phyloP scores from a whole-genome alignment of 2,797 vertebrate genomes.

The Pipistrellus pygmaeus region DNA sequence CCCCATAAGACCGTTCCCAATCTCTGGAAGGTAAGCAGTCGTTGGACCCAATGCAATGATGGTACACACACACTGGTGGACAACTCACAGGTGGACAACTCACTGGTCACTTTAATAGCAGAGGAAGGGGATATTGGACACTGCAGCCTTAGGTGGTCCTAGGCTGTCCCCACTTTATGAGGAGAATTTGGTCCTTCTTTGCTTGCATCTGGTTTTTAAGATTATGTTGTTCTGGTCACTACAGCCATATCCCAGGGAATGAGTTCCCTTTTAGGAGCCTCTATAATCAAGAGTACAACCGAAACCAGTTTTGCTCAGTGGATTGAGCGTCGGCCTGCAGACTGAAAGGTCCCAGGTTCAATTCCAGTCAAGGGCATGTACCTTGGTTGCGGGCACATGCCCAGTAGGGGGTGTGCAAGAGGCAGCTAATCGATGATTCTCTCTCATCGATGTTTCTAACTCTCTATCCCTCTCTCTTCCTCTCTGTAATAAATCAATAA shows the following conservation, averaged over 20 bases:
- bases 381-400: no score
- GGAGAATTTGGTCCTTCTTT: not conserved
- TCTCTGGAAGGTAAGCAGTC: constrained; percentile 7
- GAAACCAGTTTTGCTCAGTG: no score
- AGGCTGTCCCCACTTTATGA: not conserved
- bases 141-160: not conserved
- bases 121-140: not conserved
- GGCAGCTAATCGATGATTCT: no score
- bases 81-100: not conserved
- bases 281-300: not conserved
- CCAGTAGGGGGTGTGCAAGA: no score
- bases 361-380: no score
- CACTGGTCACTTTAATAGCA: not conserved
- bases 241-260: not conserved
- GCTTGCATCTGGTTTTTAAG: constrained; percentile 27
- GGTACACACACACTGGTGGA: not conserved
- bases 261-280: constrained; percentile 25
- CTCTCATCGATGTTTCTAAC: no score
- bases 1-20: not conserved
- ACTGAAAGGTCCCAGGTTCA: no score
- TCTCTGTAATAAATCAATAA: no score
- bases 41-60: no score
- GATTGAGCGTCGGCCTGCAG: no score
- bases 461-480: no score
- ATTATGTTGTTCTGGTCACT: not conserved